A percentile compares a stretch with the other conserved stretches of the same genome.
phyloP scores from a whole-genome alignment of 2,797 vertebrate genomes.

The Ataeniobius toweri region DNA sequence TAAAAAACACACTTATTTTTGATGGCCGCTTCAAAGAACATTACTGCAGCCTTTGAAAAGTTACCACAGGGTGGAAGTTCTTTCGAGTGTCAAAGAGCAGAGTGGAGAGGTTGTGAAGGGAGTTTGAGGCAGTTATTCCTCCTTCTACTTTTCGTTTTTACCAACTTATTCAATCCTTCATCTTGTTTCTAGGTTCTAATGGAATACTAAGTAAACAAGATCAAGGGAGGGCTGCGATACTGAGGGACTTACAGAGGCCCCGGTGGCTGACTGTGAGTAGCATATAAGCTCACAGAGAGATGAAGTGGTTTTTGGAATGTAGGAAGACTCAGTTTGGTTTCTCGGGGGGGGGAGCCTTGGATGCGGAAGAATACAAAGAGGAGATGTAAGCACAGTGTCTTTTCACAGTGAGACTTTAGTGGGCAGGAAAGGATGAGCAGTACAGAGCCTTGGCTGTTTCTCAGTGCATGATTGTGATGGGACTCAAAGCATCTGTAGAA shows the following conservation, averaged over 20 bases:
- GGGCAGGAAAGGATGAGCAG: neutral
- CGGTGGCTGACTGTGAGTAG: constrained; percentile 43
- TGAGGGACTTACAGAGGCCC: constrained; percentile 42
- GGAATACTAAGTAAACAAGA: constrained; percentile 72
- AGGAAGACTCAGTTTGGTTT: constrained; percentile 25
- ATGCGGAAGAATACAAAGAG: constrained; percentile 8
- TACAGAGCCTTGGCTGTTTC: neutral
- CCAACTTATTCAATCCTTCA: constrained; percentile 11
- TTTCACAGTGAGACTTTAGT: constrained; percentile 1
- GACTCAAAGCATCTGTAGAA: neutral
- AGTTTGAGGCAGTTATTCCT: constrained; percentile 27
- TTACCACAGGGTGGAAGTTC: constrained; percentile 71
- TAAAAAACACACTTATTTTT: constrained; percentile 69
- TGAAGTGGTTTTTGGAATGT: constrained; percentile 39
- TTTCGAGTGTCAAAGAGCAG: constrained; percentile 55
- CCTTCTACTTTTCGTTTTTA: neutral
- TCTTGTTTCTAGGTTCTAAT: constrained; percentile 37
- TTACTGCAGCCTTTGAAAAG: constrained; percentile 74
- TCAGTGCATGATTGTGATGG: neutral
- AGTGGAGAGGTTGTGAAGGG: constrained; percentile 41
- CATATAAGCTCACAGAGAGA: constrained; percentile 54
- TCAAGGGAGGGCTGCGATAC: constrained; percentile 55
- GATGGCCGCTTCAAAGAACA: constrained; percentile 78
- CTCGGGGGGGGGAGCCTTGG: constrained; percentile 25
- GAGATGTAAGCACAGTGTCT: neutral